phyloP scores from a whole-genome alignment of 2,113 vertebrate genomes.

The Gulo gulo region DNA sequence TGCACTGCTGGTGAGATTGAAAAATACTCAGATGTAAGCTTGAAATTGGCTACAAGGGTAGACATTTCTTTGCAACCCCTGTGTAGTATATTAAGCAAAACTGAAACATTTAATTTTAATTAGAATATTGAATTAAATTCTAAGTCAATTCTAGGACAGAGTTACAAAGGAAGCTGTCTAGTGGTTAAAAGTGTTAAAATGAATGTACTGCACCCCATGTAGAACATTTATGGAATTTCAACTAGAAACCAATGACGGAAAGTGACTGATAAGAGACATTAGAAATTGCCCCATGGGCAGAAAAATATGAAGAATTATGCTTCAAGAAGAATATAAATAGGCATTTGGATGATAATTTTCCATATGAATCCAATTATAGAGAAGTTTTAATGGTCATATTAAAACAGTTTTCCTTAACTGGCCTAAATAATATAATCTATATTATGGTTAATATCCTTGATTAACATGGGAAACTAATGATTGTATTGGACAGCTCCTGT shows the following conservation, averaged over 20 bases:
- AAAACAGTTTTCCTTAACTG: background rate
- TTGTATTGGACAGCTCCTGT: background rate
- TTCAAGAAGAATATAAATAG: slow-evolving; percentile 37
- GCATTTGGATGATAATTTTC: slow-evolving; percentile 36
- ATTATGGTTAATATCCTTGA: background rate
- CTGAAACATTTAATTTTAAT: slow-evolving; percentile 70
- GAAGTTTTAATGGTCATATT: background rate
- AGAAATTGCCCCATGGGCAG: background rate
- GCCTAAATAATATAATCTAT: background rate
- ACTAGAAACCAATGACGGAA: slow-evolving; percentile 27
- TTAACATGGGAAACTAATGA: background rate
- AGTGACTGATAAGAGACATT: slow-evolving; percentile 34
- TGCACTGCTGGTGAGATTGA: slow-evolving; percentile 3
- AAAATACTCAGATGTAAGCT: slow-evolving; percentile 48
- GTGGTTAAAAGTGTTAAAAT: slow-evolving; percentile 56
- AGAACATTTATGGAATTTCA: slow-evolving; percentile 47
- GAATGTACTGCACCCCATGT: slow-evolving; percentile 16
- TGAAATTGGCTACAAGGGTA: slow-evolving; percentile 48
- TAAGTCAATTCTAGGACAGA: slow-evolving; percentile 59
- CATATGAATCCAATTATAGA: background rate
- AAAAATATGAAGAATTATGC: background rate
- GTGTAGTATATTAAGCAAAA: slow-evolving; percentile 51
- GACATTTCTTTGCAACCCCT: slow-evolving; percentile 20
- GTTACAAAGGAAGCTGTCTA: slow-evolving; percentile 37
- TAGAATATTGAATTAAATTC: slow-evolving; percentile 64